Evolutionary conservation across 1,140 invertebrate genomes (phyloP), one percentile per base, ranked within the genome.

Genomic region (Cylas formicarius): DNA sequence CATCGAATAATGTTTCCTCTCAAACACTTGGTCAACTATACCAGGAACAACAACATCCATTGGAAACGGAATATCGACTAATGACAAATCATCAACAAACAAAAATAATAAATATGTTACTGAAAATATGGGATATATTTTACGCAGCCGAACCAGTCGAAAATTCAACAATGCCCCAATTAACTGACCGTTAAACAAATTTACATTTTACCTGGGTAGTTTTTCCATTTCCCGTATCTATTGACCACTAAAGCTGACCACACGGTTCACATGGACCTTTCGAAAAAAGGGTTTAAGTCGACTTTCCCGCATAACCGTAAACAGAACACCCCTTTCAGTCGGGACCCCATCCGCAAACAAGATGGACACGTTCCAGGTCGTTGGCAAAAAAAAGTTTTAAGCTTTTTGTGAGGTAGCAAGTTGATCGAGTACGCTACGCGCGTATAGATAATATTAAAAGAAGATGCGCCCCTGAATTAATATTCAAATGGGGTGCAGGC

Each of bases 391-490:
- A 37, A 9, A 23, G n/a, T n/a, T n/a, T n/a, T n/a, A n/a, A n/a
- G n/a, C n/a, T n/a, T n/a, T n/a, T n/a, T n/a, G n/a, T n/a, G n/a
- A n/a, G n/a, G n/a, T n/a, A n/a, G n/a, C n/a, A 33, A 33, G 19
- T 14, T 1, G n/a, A 13, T 34, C 7, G 16, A 43, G 11, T 7
- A 8, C 35, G 26, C 18, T 13, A 28, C 14, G 16, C n/a, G 38
- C 28, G 24, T 8, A n/a, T 11, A 22, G 23, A 21, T 19, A 21
- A 29, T 34, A 47, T 53, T 53, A 53, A 53, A 53, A 47, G 52
- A 53, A 50, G 52, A 53, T 53, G 42, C 52, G 32, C 42, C 44
- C 28, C 39, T 32, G 31, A 46, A 46, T 46, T 37, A 38, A 38
- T 20, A 28, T 16, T 23, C 10, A 18, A 13, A 33, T 5, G 33